These are phyloP conservation scores for Procambarus virginalis DNA, from an alignment of 1,140 invertebrate species.

Conservation along the genomic window DNA sequence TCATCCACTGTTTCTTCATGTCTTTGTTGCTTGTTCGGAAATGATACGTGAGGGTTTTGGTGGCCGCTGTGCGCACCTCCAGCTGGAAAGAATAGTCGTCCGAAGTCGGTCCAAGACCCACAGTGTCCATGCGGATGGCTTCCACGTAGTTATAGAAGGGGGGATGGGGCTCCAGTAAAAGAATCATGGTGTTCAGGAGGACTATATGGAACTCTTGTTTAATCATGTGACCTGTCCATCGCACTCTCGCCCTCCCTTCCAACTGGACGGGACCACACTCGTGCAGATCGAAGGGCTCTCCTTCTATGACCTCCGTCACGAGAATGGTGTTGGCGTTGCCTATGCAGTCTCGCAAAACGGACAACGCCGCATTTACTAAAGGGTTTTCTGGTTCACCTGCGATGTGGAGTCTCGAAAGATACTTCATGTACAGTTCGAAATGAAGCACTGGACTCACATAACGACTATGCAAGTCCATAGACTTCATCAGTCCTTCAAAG, in stretches of 20 bases:
- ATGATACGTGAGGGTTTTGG: slow-evolving; percentile 23
- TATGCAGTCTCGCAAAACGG: slow-evolving; percentile 12
- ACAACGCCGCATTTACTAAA: slow-evolving; percentile 18
- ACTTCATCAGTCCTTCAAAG: slow-evolving; percentile 6
- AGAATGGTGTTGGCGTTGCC: slow-evolving; percentile 35
- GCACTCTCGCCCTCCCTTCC: slow-evolving; percentile 35
- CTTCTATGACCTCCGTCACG: slow-evolving; percentile 30
- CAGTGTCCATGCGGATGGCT: slow-evolving; percentile 54
- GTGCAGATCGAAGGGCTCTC: slow-evolving; percentile 42
- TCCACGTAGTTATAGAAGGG: slow-evolving; percentile 33
- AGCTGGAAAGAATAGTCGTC: slow-evolving; percentile 36
- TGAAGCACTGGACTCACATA: neutral
- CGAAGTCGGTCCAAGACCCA: slow-evolving; percentile 32
- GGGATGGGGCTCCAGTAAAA: slow-evolving; percentile 30
- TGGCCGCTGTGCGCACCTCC: slow-evolving; percentile 43
- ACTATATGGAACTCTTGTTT: slow-evolving; percentile 34
- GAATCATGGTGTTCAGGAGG: slow-evolving; percentile 43
- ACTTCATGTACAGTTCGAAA: neutral
- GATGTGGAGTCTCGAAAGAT: slow-evolving; percentile 10
- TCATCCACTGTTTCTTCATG: slow-evolving; percentile 16
- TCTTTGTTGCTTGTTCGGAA: slow-evolving; percentile 3
- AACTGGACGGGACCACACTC: slow-evolving; percentile 32
- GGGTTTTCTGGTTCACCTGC: neutral
- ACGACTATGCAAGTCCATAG: neutral
- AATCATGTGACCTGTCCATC: slow-evolving; percentile 20